Percentiles rank a stretch among this genome's conserved stretches.
Conservation (phyloP, 2,797 vertebrate genomes). For the Serranus cabrilla region DNA sequence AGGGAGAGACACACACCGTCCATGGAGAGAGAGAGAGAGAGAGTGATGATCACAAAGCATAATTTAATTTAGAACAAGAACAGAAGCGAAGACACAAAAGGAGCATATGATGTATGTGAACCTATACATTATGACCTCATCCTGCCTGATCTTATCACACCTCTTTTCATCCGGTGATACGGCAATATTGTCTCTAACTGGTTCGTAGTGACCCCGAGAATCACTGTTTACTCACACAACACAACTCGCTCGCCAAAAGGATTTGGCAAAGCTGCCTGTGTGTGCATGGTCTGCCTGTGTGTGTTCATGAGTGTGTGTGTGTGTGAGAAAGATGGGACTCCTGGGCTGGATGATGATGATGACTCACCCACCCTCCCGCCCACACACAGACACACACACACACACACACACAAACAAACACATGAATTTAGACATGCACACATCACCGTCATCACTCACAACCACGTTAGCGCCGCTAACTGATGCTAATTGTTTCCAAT, state of each 20-base stretch:
- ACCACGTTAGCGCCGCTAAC: slow-evolving; percentile 69
- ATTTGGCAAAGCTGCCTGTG: slow-evolving; percentile 61
- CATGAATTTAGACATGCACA: slow-evolving; percentile 56
- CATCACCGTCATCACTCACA: slow-evolving; percentile 68
- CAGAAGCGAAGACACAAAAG: neutral
- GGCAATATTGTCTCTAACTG: neutral
- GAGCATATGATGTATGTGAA: neutral
- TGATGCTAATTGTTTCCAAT: slow-evolving; percentile 80
- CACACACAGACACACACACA: neutral
- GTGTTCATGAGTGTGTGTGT: slow-evolving; percentile 34
- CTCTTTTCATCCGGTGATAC: neutral
- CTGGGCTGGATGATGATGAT: slow-evolving; percentile 61
- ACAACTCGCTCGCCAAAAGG: slow-evolving; percentile 55
- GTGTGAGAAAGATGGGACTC: slow-evolving; percentile 47
- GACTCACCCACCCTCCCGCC: slow-evolving; percentile 68
- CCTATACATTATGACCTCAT: neutral
- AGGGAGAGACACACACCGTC: slow-evolving; percentile 7
- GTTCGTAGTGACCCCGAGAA: slow-evolving; percentile 42
- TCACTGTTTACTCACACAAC: slow-evolving; percentile 56
- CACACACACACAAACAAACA: slow-evolving; percentile 16
- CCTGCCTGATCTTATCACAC: neutral
- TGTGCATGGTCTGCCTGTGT: slow-evolving; percentile 38
- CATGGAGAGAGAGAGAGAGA: neutral
- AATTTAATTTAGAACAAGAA: neutral
- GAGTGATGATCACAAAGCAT: neutral